Base-by-base conservation (phyloP, 2,797 vertebrate genomes). In the Pseudochromis fuscus region DNA sequence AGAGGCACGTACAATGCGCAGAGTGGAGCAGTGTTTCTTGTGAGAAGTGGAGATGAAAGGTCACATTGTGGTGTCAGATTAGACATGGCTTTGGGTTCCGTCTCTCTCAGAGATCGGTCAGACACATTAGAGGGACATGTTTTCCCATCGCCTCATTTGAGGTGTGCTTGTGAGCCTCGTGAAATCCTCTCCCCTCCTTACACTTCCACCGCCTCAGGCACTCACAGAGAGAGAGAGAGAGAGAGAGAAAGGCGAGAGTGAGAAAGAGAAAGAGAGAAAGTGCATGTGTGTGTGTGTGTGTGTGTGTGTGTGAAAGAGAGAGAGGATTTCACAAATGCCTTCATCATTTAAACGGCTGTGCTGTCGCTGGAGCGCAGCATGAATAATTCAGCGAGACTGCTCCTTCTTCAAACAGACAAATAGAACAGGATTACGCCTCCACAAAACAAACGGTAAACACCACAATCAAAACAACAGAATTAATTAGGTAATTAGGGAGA, bases 381-480 rank as follows among this genome's bases (percentile, higher is more conserved):
- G 93, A 95, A 94, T 95, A 90, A 95, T 95, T 94, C 93, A 95
- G 91, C 48, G 90, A 88, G 89, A 88, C 84, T 85, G 90, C 90
- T 94, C 88, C 92, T 93, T 94, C 90, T 94, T 95, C 94, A 95
- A 95, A 94, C 94, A 94, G 93, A 94, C 94, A 95, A 95, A 95
- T 92, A 93, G 90, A 93, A 94, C 90, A 91, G 93, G 93, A 94
- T 94, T 93, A 93, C 89, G 90, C 92, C 90, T 93, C 88, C 92
- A 89, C 91, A 92, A 91, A 93, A 93, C 94, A 94, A 94, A 94
- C 85, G 91, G 93, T 93, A 95, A 95, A 94, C 94, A 95, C 90
- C 88, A 88, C 94, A 94, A 95, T 94, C 94, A 95, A 94, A 95
- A 94, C 94, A 95, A 94, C 93, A 82, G 92, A 94, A 94, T 95